These are phyloP conservation scores for Lissonota sp. DNA, from an alignment of 2,888 invertebrate genomes.

Conservation along the genomic window DNA sequence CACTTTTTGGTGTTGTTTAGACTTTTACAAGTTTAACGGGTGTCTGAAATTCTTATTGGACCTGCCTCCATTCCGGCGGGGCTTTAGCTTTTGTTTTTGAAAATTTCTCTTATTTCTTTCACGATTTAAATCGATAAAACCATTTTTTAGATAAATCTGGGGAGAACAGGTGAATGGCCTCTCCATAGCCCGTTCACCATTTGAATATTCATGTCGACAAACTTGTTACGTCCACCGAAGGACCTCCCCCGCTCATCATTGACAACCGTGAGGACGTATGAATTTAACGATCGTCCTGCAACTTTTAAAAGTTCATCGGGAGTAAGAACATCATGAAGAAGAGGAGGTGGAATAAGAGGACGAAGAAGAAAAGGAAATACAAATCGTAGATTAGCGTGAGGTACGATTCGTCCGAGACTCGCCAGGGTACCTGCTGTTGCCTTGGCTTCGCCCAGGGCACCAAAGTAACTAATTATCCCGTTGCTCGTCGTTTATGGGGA, in stretches of 20 bases:
- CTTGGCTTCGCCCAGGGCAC: constrained; percentile 17
- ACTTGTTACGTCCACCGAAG: constrained; percentile 24
- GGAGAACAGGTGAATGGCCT: constrained; percentile 22
- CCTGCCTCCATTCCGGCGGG: too few relatives aligned
- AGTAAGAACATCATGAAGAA: background rate
- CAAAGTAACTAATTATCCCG: constrained; percentile 66
- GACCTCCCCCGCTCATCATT: constrained; percentile 22
- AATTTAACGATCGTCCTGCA: constrained; percentile 53
- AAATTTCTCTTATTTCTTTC: background rate
- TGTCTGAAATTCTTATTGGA: too few relatives aligned
- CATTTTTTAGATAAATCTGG: background rate
- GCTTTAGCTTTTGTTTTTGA: too few relatives aligned
- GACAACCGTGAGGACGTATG: constrained; percentile 46
- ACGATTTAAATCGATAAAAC: background rate
- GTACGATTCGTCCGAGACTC: constrained; percentile 46
- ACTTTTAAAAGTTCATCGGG: constrained; percentile 44
- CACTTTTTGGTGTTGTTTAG: too few relatives aligned
- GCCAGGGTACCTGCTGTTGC: constrained; percentile 59
- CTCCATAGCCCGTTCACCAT: constrained; percentile 5
- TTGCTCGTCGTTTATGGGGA: constrained; percentile 65
- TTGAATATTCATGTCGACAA: constrained; percentile 50
- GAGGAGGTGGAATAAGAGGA: background rate
- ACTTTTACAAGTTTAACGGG: too few relatives aligned
- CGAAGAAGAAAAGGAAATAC: constrained; percentile 12
- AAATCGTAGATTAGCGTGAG: constrained; percentile 26